phyloP scores from a whole-genome alignment of 2,797 vertebrate genomes.

The Mionectes olivaceus region DNA sequence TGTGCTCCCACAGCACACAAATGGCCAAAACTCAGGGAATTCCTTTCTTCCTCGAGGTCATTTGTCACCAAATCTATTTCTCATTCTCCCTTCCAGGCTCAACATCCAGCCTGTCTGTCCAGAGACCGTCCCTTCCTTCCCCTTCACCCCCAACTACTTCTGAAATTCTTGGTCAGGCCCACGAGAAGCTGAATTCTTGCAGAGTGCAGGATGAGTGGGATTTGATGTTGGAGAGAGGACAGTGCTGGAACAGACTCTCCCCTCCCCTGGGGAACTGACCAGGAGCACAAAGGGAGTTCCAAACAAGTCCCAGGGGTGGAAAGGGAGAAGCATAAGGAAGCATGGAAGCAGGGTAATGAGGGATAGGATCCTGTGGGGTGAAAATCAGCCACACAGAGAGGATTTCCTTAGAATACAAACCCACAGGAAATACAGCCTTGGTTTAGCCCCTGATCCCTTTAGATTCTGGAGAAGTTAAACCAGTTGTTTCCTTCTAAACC shows the following conservation, averaged over 20 bases:
- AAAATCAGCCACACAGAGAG: accelerated
- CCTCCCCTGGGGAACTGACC: neutral
- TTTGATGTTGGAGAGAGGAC: neutral
- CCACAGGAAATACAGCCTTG: neutral
- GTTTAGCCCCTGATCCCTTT: neutral
- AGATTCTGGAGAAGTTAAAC: neutral
- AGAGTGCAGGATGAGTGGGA: neutral
- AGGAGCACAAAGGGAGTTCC: neutral
- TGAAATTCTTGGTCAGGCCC: neutral
- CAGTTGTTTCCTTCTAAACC: neutral
- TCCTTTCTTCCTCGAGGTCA: neutral
- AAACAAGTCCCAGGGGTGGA: neutral
- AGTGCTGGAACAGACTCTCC: neutral
- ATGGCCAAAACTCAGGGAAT: neutral
- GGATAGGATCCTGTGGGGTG: neutral
- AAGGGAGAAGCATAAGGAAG: neutral
- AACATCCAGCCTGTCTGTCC: neutral
- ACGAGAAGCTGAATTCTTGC: neutral
- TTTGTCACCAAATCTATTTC: neutral
- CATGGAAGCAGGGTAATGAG: neutral
- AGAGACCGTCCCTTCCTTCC: neutral
- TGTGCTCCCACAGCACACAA: neutral
- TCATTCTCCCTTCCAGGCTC: neutral
- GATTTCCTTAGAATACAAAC: accelerated
- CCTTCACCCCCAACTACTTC: neutral